Percentiles rank a stretch among this genome's conserved stretches.
phyloP scores from a whole-genome alignment of 2,888 invertebrate species.

The Drosophila greeni region DNA sequence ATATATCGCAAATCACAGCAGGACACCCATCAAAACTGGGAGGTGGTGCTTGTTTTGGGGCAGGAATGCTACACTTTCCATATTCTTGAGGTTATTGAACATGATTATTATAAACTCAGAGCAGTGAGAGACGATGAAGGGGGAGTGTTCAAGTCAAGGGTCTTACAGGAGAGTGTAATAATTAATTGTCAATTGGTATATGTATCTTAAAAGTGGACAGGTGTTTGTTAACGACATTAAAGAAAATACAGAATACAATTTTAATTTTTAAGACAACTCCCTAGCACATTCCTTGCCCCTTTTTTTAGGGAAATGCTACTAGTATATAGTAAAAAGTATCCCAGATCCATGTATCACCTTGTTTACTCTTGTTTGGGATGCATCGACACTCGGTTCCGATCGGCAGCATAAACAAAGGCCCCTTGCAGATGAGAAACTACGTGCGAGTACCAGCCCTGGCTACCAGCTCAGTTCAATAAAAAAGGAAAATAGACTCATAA shows the following conservation, averaged over 20 bases:
- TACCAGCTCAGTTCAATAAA: constrained; percentile 54
- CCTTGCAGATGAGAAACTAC: constrained; percentile 36
- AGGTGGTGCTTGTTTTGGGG: constrained; percentile 11
- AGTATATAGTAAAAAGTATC: constrained; percentile 1
- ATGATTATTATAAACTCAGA: background rate
- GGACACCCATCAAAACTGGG: constrained; percentile 30
- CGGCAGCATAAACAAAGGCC: constrained; percentile 36
- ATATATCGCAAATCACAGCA: constrained; percentile 46
- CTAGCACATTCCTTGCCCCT: background rate
- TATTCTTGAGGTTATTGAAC: background rate
- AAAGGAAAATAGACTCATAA: constrained; percentile 71
- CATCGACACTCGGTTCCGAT: constrained; percentile 23
- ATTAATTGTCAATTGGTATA: background rate
- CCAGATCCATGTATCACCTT: constrained; percentile 26
- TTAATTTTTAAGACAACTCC: background rate
- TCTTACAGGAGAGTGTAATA: background rate
- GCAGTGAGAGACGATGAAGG: background rate
- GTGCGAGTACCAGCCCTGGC: constrained; percentile 2
- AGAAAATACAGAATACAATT: background rate
- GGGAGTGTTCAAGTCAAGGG: background rate
- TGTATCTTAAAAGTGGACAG: background rate
- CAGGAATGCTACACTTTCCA: background rate
- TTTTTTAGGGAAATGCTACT: background rate
- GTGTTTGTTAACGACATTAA: too few relatives aligned
- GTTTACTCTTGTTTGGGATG: constrained; percentile 39